phyloP scores from a whole-genome alignment of 2,888 invertebrate species.

The Therioaphis trifolii region DNA sequence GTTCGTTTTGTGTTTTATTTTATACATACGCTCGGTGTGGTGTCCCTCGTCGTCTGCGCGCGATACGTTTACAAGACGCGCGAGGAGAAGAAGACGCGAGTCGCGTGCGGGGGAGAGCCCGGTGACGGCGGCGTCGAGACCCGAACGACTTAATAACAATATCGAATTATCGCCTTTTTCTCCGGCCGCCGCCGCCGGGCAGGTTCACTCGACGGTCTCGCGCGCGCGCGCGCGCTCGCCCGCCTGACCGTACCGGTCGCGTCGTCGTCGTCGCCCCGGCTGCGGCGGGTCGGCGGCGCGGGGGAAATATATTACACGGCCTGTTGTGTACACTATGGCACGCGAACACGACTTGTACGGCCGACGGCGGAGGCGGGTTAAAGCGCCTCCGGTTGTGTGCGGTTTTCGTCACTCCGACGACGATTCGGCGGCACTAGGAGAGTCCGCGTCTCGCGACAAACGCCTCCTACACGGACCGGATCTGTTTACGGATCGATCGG shows the following conservation, averaged over 20 bases:
- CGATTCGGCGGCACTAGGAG: no score
- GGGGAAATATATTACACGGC: constrained; percentile 1
- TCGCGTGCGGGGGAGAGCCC: constrained; percentile 4
- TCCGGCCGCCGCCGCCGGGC: constrained; percentile 5
- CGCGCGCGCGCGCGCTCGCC: not conserved
- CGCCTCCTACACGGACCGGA: no score
- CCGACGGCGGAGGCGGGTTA: constrained; percentile 9
- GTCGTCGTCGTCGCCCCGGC: not conserved
- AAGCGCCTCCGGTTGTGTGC: constrained; percentile 52
- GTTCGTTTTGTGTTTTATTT: not conserved
- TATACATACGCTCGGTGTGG: not conserved
- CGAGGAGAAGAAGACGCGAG: not conserved
- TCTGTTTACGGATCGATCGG: no score
- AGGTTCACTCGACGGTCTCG: not conserved
- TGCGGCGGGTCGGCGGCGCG: not conserved
- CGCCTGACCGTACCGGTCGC: not conserved
- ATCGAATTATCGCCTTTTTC: constrained; percentile 43
- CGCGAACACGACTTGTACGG: not conserved
- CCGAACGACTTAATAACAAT: constrained; percentile 36
- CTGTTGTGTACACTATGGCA: not conserved
- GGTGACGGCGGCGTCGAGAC: not conserved
- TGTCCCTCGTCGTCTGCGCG: constrained; percentile 16
- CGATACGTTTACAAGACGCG: not conserved
- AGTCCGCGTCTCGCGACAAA: no score
- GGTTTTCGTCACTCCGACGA: not conserved